Conservation (phyloP, 2,113 vertebrate genomes). For the Ceuthmochares aereus region DNA sequence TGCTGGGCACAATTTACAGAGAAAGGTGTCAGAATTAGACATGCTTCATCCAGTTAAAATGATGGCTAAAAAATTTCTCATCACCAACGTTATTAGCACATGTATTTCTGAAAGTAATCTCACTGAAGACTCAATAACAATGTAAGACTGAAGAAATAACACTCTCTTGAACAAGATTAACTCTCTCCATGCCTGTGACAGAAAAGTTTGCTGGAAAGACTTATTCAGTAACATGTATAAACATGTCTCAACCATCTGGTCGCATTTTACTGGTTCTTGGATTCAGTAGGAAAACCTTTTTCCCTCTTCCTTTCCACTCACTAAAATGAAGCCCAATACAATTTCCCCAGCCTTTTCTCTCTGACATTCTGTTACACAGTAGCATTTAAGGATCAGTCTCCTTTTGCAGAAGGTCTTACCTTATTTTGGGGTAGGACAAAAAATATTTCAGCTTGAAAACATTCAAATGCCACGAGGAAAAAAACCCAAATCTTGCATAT, state of each 20-base stretch:
- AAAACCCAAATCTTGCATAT: background rate
- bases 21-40: background rate
- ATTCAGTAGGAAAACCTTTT: background rate
- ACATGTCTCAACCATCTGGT: background rate
- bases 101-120: background rate
- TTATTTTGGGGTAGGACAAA: background rate
- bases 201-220: background rate
- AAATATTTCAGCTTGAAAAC: background rate
- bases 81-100: background rate
- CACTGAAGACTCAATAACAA: background rate
- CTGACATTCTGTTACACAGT: background rate
- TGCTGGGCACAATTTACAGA: background rate
- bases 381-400: background rate
- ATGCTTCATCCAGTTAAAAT: background rate
- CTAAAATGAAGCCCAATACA: background rate
- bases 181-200: background rate
- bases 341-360: background rate
- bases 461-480: background rate
- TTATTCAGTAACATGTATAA: background rate
- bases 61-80: slow-evolving; percentile 1
- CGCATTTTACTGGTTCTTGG: background rate
- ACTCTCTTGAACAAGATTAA: background rate
- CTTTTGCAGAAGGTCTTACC: background rate
- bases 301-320: background rate
- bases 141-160: background rate